A percentile compares a stretch with the other conserved stretches of the same genome.
Conservation (phyloP, 2,888 invertebrate species). For the Eubasilissa splendida region DNA sequence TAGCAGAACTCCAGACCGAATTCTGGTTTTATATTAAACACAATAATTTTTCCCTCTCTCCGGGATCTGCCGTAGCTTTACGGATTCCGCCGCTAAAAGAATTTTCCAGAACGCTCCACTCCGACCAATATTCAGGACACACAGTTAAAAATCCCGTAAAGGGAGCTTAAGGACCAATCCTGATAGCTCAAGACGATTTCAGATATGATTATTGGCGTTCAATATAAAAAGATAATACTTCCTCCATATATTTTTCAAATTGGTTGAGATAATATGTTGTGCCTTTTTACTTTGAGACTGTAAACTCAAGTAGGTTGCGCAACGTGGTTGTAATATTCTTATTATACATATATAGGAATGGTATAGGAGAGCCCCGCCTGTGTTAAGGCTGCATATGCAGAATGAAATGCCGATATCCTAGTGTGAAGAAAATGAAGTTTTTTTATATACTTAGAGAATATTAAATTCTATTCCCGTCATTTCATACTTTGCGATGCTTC, state of each 20-base stretch:
- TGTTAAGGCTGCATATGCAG: constrained; percentile 10
- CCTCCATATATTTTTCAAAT: neutral
- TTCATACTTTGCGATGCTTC: neutral
- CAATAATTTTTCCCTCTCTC: constrained; percentile 43
- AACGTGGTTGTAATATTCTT: neutral
- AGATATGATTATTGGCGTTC: neutral
- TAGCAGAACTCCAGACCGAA: constrained; percentile 21
- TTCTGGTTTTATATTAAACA: constrained; percentile 49
- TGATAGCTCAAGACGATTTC: neutral
- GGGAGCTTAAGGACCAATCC: constrained; percentile 16
- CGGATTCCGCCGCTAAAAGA: constrained; percentile 33
- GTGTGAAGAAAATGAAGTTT: constrained; percentile 22
- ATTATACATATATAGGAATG: constrained; percentile 2
- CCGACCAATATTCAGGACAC: constrained; percentile 41
- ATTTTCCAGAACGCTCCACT: constrained; percentile 35
- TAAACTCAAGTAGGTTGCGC: neutral
- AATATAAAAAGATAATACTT: neutral
- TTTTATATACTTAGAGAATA: constrained; percentile 1
- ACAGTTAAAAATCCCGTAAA: constrained; percentile 45
- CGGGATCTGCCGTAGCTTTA: constrained; percentile 24
- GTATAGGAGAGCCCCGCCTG: neutral
- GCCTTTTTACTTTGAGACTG: neutral
- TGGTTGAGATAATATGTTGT: neutral
- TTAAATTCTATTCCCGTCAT: constrained; percentile 5
- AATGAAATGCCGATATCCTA: constrained; percentile 8